A percentile compares a stretch with the other conserved stretches of the same genome.
phyloP scores from a whole-genome alignment of 2,888 invertebrate species.

The Pheosia tremula region DNA sequence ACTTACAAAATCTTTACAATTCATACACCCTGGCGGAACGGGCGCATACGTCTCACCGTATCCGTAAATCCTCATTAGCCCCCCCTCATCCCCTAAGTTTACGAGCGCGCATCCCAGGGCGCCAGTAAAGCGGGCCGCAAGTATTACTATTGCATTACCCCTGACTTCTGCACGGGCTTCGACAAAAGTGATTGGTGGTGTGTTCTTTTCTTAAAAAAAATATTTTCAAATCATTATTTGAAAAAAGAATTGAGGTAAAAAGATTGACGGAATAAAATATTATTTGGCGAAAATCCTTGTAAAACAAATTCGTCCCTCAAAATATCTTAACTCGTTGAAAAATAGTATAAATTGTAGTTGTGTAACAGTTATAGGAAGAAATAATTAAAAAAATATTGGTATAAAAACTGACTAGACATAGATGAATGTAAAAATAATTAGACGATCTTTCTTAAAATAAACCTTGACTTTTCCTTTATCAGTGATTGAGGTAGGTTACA shows the following conservation, averaged over 20 bases:
- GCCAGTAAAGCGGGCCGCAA: slow-evolving; percentile 72
- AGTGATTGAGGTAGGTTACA: no score
- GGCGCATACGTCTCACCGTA: slow-evolving; percentile 55
- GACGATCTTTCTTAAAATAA: no score
- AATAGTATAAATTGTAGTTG: no score
- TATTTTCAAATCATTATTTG: slow-evolving; percentile 4
- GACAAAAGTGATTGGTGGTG: slow-evolving; percentile 33
- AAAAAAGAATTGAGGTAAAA: background rate
- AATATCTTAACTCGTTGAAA: no score
- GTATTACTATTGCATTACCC: slow-evolving; percentile 72
- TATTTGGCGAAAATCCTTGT: slow-evolving; percentile 4
- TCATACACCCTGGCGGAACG: slow-evolving; percentile 32
- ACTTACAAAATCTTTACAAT: background rate
- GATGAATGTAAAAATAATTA: no score
- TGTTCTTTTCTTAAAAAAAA: slow-evolving; percentile 10
- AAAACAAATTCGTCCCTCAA: no score
- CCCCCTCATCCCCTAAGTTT: slow-evolving; percentile 62
- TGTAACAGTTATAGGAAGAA: no score
- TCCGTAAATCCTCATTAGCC: slow-evolving; percentile 82
- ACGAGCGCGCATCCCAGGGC: slow-evolving; percentile 69
- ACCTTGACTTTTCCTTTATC: no score
- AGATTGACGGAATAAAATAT: background rate
- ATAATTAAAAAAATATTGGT: no score
- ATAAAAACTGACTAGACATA: no score
- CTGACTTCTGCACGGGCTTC: slow-evolving; percentile 57